Evolutionary conservation across 1,140 invertebrate species (phyloP).

Genomic region (Caenorhabditis brenneri): DNA sequence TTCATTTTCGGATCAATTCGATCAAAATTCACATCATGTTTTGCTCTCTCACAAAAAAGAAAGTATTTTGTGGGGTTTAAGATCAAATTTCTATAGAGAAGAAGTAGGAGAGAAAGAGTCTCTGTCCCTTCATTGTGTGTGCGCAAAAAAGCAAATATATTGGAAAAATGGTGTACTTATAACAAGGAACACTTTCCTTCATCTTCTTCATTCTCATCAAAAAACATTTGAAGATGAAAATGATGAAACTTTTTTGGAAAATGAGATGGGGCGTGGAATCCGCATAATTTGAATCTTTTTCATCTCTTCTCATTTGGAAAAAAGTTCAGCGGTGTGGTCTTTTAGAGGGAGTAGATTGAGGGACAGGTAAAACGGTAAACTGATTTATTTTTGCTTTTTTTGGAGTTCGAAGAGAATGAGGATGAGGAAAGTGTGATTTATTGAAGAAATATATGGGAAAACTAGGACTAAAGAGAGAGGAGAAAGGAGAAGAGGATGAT

Average conservation of each 20-base stretch:
- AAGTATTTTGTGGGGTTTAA: neutral
- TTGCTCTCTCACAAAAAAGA: neutral
- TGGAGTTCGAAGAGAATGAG: too few relatives aligned
- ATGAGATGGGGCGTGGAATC: neutral
- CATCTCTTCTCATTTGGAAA: neutral
- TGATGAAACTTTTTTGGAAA: neutral
- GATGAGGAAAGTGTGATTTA: neutral
- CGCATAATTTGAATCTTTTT: neutral
- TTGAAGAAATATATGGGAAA: neutral
- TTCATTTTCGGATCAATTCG: neutral
- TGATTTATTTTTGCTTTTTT: constrained; percentile 19
- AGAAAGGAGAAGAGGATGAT: constrained; percentile 7
- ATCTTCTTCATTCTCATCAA: neutral
- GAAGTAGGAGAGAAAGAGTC: neutral
- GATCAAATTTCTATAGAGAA: constrained; percentile 27
- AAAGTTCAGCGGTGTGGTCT: neutral
- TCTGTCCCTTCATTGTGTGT: neutral
- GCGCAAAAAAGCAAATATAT: constrained; percentile 32
- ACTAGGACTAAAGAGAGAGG: too few relatives aligned
- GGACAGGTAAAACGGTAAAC: neutral
- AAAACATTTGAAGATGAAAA: neutral
- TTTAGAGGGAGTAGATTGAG: constrained; percentile 14
- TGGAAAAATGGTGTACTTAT: constrained; percentile 22
- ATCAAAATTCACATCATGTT: constrained; percentile 19
- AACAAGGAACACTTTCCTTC: constrained; percentile 27